These are phyloP conservation scores for Podarcis raffonei DNA, from an alignment of 2,113 vertebrate species.

Conservation along the genomic window DNA sequence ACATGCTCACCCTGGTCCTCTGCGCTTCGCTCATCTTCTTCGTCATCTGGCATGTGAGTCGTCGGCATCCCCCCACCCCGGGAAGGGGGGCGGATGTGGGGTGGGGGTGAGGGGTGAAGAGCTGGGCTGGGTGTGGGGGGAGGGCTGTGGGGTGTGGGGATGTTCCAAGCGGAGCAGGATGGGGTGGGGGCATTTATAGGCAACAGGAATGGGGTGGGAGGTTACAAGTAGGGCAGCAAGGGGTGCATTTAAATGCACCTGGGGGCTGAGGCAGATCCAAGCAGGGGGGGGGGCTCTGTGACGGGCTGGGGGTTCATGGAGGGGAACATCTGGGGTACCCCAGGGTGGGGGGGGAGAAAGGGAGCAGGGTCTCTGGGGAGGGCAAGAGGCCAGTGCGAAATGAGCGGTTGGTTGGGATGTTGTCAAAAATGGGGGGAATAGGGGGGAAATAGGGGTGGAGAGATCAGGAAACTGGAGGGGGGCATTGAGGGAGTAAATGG, in stretches of 20 bases:
- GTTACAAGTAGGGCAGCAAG: background rate
- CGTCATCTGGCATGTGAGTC: slow-evolving; percentile 94
- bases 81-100: background rate
- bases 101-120: background rate
- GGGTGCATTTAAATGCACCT: background rate
- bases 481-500: background rate
- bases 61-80: too few relatives aligned
- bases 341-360: background rate
- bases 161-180: background rate
- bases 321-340: too few relatives aligned
- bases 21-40: slow-evolving; percentile 95
- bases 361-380: background rate
- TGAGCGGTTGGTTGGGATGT: background rate
- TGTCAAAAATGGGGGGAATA: background rate
- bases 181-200: too few relatives aligned
- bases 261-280: background rate
- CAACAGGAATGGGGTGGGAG: too few relatives aligned
- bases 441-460: background rate
- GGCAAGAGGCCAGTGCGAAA: too few relatives aligned
- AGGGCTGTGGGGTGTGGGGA: background rate
- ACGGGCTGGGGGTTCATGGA: background rate
- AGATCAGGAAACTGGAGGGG: background rate
- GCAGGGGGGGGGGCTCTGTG: background rate
- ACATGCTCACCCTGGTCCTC: slow-evolving; percentile 93
- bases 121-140: background rate